Evolutionary conservation across 2,888 invertebrate species (phyloP), one percentile per base, ranked within the genome.

Genomic region (Heteropelma amictum): DNA sequence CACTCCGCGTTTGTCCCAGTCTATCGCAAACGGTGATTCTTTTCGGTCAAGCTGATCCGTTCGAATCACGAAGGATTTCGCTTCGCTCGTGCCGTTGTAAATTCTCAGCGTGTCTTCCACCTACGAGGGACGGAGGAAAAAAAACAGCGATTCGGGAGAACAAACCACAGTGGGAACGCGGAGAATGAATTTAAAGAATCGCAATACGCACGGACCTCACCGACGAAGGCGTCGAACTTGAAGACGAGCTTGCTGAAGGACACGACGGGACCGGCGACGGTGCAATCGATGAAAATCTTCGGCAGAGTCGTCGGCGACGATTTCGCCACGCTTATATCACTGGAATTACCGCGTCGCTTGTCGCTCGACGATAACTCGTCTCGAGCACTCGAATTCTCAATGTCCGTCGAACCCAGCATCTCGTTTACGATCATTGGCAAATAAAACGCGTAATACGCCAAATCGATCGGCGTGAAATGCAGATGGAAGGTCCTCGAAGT

Each of bases 351-450:
- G 17, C 54, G 56, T 10, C 47, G n/a, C 1, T n/a, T 12, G 35
- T 78, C 72, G 8, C 70, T 58, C 6, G 49, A 42, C 30, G 77
- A 75, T 14, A 84, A 84, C 21, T 78, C 75, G 0, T 14, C 33
- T n/a, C n/a, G n/a, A n/a, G n/a, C n/a, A n/a, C n/a, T n/a, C 0
- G 75, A 83, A 45, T 81, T 86, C 80, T 81, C 87, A 71, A 84
- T 53, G 77, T 87, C 79, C 3, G 91, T 90, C 5, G 93, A 93
- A 0, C 93, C 93, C 53, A 93, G 79, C 42, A 93, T 83, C 61
- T 89, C 90, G 80, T 93, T 93, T 14, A 93, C 87, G 80, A 91
- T 89, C 71, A 92, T 90, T 0, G 93, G 93, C 60, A 93, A 87
- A 78, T 89, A 91, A 84, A 93, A 91, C 60, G 91, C 90, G 81